phyloP scores from a whole-genome alignment of 92 coral and sea anemone species.

The Ricordea florida region DNA sequence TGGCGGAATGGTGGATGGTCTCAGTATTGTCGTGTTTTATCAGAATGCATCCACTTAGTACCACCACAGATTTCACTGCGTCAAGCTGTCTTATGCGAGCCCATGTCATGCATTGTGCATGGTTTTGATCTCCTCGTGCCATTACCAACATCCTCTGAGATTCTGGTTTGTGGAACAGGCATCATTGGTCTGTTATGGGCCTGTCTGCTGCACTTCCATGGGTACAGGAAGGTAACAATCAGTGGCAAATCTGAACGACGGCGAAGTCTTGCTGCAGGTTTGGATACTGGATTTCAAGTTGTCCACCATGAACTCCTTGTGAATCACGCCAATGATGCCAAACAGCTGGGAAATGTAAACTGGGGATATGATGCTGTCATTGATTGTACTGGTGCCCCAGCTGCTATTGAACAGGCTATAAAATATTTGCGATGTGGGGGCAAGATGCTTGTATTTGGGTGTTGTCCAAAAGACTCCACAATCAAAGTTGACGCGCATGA shows the following conservation, averaged over 20 bases:
- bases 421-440: conserved; percentile 87
- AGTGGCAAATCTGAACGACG: conserved; percentile 88
- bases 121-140: conserved; percentile 82
- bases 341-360: conserved; percentile 18
- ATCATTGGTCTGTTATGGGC: conserved; percentile 87
- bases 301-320: conserved; percentile 79
- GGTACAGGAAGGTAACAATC: conserved; percentile 85
- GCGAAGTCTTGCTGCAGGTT: conserved; percentile 70
- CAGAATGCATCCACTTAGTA: conserved; percentile 58
- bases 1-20: conserved; percentile 99
- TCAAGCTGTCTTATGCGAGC: conserved; percentile 91
- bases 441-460: conserved; percentile 81
- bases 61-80: conserved; percentile 89
- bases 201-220: conserved; percentile 83
- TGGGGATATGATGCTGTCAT: conserved; percentile 96
- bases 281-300: conserved; percentile 69
- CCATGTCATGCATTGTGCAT: conserved; percentile 82
- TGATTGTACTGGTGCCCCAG: conserved; percentile 81
- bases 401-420: conserved; percentile 74
- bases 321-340: conserved; percentile 46
- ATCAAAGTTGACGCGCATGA: conserved; percentile 80
- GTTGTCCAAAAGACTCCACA: conserved; percentile 79
- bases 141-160: conserved; percentile 74
- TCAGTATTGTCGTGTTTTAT: conserved; percentile 83
- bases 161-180: conserved; percentile 85